Evolutionary conservation across 2,888 invertebrate species (phyloP), one percentile per base, ranked within the genome.

Genomic region (Crepidodera aurea): DNA sequence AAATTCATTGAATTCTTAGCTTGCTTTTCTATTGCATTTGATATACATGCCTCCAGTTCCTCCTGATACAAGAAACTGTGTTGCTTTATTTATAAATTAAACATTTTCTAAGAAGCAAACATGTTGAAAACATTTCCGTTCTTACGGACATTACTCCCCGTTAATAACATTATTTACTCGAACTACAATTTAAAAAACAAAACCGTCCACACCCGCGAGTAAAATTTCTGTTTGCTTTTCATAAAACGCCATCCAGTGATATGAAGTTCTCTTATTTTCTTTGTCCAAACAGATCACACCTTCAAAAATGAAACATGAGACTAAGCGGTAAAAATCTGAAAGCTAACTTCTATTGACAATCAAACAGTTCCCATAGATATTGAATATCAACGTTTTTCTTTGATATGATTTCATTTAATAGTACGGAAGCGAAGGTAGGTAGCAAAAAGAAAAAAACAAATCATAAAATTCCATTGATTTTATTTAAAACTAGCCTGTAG

Each of bases 231-330:
- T 18, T 42, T 42, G 13, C 42, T n/a, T 42, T 42, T 39, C 16
- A 42, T 42, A 42, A 42, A 42, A 18, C 42, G 18, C 22, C n/a
- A 34, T 25, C 25, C 39, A 15, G 7, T 39, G 39, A 39, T 39
- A 39, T 16, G 10, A 8, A 5, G 18, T 19, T 19, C n/a, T 10
- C 22, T 18, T 18, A 22, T 39, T 51, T 39, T 25, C 37, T 42
- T 19, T 29, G 29, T 22, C 32, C 19, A 55, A 55, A 55, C 44
- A 46, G 19, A 55, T 55, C 55, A 34, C 55, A 55, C 55, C 55
- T 55, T 55, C 34, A n/a, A 34, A 51, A 44, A 55, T 44, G 44
- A 44, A 55, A 55, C 34, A 18, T 32, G 32, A 44, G 19, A 44
- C 27, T n/a, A 55, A 29, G 22, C 34, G 44, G 44, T 12, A 55